Conservation (phyloP, 2,113 vertebrate species). For the Megaceryle torquata region DNA sequence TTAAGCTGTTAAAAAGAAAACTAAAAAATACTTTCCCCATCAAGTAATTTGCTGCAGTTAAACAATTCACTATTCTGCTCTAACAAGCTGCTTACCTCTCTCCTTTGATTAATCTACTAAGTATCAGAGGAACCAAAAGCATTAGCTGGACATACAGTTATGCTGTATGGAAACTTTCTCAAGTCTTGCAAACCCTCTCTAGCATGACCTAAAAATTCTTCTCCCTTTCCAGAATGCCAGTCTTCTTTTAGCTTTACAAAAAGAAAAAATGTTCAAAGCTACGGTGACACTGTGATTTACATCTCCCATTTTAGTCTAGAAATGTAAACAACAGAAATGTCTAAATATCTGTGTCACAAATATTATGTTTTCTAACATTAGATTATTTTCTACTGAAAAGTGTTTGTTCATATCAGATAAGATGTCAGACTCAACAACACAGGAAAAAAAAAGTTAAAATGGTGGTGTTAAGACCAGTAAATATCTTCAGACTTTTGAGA, state of each 20-base stretch:
- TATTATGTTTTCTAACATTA: neutral
- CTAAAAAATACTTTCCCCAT: neutral
- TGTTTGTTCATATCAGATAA: neutral
- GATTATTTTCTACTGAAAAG: neutral
- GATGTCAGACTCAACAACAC: neutral
- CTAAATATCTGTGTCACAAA: neutral
- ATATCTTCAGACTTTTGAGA: neutral
- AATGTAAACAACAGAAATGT: neutral
- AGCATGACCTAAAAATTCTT: neutral
- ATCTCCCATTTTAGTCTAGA: neutral
- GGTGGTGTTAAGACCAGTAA: neutral
- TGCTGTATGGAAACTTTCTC: neutral
- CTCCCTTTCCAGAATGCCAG: neutral
- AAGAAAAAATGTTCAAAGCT: neutral
- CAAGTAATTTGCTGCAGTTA: neutral
- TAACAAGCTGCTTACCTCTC: neutral
- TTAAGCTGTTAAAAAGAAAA: neutral
- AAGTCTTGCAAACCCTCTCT: neutral
- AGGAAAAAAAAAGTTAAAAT: neutral
- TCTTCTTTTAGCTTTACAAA: neutral
- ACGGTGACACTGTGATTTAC: neutral
- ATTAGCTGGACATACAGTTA: neutral
- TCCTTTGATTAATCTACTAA: neutral
- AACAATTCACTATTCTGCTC: neutral
- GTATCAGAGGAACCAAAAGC: neutral